These are phyloP conservation scores for Acanthis flammea DNA, from an alignment of 2,797 vertebrate genomes.

Conservation along the genomic window DNA sequence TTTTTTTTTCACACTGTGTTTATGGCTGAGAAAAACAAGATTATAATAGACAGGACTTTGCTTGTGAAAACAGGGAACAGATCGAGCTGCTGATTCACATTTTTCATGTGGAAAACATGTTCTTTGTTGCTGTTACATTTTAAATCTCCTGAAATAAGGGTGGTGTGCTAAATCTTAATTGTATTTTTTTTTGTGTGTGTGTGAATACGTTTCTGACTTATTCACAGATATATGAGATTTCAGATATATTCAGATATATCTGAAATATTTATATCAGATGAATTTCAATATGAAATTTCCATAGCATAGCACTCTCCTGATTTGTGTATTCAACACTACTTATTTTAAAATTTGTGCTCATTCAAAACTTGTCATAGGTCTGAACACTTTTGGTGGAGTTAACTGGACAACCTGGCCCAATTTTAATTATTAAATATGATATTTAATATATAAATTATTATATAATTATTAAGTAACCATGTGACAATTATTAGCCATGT, in stretches of 20 bases:
- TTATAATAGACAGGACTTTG: background rate
- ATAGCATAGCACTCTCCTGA: background rate
- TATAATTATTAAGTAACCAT: background rate
- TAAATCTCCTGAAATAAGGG: background rate
- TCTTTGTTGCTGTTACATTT: background rate
- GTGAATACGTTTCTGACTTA: background rate
- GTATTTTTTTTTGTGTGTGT: background rate
- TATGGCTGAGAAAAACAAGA: constrained; percentile 48
- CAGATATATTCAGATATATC: background rate
- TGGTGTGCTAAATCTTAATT: background rate
- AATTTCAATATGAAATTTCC: background rate
- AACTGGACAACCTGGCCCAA: background rate
- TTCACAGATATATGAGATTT: background rate
- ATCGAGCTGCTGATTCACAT: background rate
- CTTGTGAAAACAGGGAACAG: background rate
- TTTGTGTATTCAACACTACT: background rate
- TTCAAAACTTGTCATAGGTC: background rate
- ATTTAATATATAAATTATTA: background rate
- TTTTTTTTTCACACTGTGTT: background rate
- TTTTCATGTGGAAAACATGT: background rate
- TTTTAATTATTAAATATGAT: background rate
- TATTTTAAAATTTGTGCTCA: background rate
- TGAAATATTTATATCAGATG: background rate
- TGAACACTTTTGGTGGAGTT: background rate
- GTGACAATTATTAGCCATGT: rapidly evolving